Evolutionary conservation across 2,797 vertebrate genomes (phyloP).

Genomic region (Pterois miles): DNA sequence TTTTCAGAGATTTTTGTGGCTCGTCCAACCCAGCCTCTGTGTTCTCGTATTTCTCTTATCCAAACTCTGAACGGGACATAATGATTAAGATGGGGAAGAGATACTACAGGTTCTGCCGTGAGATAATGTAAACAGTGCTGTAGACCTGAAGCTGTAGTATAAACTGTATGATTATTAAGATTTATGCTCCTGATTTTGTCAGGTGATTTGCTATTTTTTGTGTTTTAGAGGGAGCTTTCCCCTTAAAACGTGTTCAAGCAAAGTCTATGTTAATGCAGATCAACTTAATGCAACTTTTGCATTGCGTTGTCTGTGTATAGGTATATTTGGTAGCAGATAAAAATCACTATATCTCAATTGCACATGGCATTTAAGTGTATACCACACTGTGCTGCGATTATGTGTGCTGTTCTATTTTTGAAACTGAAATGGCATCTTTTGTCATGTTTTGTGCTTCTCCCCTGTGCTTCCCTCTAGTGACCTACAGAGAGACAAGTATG

Average conservation of each 20-base stretch:
- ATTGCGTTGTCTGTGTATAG: conserved; percentile 6
- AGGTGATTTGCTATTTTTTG: conserved; percentile 40
- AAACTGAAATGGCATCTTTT: conserved; percentile 88
- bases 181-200: conserved; percentile 55
- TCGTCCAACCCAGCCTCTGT: conserved; percentile 32
- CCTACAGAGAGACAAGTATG: conserved; percentile 99
- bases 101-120: conserved; percentile 70
- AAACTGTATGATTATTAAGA: conserved; percentile 69
- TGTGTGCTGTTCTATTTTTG: conserved; percentile 60
- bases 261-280: conserved; percentile 11
- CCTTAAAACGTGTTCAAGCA: conserved; percentile 27
- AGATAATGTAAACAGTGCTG: conserved; percentile 67
- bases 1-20: conserved; percentile 56
- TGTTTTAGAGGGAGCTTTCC: conserved; percentile 36
- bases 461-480: conserved; percentile 99
- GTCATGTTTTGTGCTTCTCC: conserved; percentile 90
- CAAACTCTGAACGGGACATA: conserved; percentile 58
- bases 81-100: conserved; percentile 75
- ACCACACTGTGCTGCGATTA: conserved; percentile 37
- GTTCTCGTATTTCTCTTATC: conserved; percentile 63
- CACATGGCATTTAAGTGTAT: conserved; percentile 36
- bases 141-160: conserved; percentile 47
- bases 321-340: conserved; percentile 2
- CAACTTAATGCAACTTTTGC: conserved; percentile 20
- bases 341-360: conserved; percentile 20